phyloP scores from a whole-genome alignment of 2,888 invertebrate species.

The Tachina fera region DNA sequence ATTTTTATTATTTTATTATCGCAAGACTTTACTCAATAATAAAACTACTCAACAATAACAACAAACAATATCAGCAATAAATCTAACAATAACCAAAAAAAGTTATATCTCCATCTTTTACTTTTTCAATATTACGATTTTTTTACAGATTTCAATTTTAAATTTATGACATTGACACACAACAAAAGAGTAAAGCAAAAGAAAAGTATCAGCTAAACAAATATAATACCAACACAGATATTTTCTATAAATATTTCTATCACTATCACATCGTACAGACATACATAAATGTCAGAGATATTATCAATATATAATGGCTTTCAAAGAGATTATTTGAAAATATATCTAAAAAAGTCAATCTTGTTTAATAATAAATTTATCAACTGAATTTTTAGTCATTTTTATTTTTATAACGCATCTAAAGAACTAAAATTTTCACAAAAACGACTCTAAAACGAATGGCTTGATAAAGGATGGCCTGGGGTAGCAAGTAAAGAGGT shows the following conservation, averaged over 20 bases:
- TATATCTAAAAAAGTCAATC: slow-evolving; percentile 54
- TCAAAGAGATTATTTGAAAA: slow-evolving; percentile 54
- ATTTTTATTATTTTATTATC: too few relatives aligned
- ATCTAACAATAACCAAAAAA: too few relatives aligned
- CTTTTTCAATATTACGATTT: background rate
- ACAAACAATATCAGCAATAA: too few relatives aligned
- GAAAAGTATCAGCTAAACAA: slow-evolving; percentile 13
- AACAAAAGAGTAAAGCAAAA: slow-evolving; percentile 50
- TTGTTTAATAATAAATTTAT: slow-evolving; percentile 66
- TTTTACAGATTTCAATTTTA: slow-evolving; percentile 51
- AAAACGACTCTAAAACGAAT: background rate
- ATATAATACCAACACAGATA: background rate
- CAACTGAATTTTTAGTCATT: slow-evolving; percentile 51
- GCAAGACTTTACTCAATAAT: too few relatives aligned
- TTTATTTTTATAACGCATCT: slow-evolving; percentile 10
- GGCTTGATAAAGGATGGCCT: background rate
- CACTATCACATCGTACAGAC: background rate
- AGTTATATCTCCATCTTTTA: too few relatives aligned
- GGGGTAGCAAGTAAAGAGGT: background rate
- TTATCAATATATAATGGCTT: slow-evolving; percentile 46
- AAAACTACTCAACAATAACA: too few relatives aligned
- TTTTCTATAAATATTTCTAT: background rate
- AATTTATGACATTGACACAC: slow-evolving; percentile 65
- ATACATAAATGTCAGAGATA: slow-evolving; percentile 9
- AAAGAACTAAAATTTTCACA: background rate